phyloP scores from a whole-genome alignment of 2,888 invertebrate genomes.

The Hypomecis punctinalis region DNA sequence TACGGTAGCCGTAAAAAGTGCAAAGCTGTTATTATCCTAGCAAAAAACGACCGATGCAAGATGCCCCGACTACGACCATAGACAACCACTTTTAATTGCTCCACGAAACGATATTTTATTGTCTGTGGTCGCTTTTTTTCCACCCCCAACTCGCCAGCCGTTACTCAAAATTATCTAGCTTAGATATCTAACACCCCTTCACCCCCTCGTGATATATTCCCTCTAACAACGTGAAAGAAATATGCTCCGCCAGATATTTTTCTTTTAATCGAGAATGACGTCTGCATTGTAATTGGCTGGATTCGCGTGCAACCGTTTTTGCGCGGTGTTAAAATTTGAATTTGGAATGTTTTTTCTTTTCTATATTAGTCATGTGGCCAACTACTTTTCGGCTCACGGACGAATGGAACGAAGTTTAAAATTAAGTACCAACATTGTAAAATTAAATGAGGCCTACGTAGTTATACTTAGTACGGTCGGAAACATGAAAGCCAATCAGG shows the following conservation, averaged over 20 bases:
- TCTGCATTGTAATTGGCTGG: constrained; percentile 53
- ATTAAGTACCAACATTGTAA: constrained; percentile 1
- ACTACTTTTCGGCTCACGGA: constrained; percentile 5
- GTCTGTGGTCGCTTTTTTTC: constrained; percentile 68
- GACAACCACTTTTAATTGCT: constrained; percentile 77
- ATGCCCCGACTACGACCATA: constrained; percentile 40
- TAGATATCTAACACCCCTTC: constrained; percentile 71
- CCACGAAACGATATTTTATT: constrained; percentile 77
- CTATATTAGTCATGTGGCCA: constrained; percentile 29
- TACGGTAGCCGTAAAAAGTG: constrained; percentile 6
- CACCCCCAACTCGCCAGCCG: constrained; percentile 62
- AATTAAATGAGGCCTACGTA: neutral
- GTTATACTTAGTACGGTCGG: constrained; percentile 6
- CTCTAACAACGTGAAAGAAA: constrained; percentile 68
- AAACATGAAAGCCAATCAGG: constrained; percentile 32
- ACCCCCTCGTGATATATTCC: constrained; percentile 69
- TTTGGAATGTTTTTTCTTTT: constrained; percentile 39
- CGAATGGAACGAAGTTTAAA: constrained; percentile 7
- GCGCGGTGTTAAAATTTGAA: constrained; percentile 46
- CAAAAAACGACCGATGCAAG: constrained; percentile 34
- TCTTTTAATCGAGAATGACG: constrained; percentile 70
- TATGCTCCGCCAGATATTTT: constrained; percentile 55
- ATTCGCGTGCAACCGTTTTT: constrained; percentile 57
- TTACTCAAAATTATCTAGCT: constrained; percentile 83
- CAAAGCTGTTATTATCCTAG: constrained; percentile 11